These are phyloP conservation scores for Dorcus hopei DNA, from an alignment of 2,888 invertebrate species.

Conservation along the genomic window DNA sequence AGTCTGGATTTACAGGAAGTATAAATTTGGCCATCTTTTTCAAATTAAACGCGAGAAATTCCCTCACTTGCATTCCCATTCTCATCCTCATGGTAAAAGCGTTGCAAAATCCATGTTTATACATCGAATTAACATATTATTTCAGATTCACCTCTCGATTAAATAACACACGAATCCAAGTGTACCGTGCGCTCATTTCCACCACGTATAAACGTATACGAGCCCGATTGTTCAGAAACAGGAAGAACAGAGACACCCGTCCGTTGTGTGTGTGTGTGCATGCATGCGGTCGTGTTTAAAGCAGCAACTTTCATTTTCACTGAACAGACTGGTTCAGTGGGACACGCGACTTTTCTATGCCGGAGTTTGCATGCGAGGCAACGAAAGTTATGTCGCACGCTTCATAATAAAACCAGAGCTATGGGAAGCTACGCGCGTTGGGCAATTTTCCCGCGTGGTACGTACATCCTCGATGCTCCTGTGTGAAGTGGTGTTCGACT, in stretches of 20 bases:
- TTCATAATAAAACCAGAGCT: slow-evolving; percentile 7
- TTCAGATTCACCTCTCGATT: too few species aligned
- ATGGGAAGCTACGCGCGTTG: not conserved
- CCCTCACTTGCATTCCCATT: too few species aligned
- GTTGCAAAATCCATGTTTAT: too few species aligned
- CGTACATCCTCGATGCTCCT: too few species aligned
- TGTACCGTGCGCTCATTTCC: slow-evolving; percentile 7
- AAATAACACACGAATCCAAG: too few species aligned
- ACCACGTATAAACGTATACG: slow-evolving; percentile 3
- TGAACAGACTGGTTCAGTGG: slow-evolving; percentile 32
- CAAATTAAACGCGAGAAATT: too few species aligned
- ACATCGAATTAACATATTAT: too few species aligned
- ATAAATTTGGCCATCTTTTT: too few species aligned
- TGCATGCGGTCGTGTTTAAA: slow-evolving; percentile 4
- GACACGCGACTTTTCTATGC: slow-evolving; percentile 26
- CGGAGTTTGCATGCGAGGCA: slow-evolving; percentile 10
- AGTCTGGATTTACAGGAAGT: too few species aligned
- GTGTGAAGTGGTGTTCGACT: too few species aligned
- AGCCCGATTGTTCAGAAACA: slow-evolving; percentile 12
- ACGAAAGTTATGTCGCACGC: slow-evolving; percentile 15
- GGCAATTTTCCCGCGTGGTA: too few species aligned
- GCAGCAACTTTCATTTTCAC: slow-evolving; percentile 31
- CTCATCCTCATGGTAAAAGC: too few species aligned
- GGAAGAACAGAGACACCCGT: slow-evolving; percentile 15
- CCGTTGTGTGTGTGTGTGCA: slow-evolving; percentile 5